A percentile compares a stretch with the other conserved stretches of the same genome.
Conservation (phyloP, 1,140 invertebrate species). For the Drosophila mayri region DNA sequence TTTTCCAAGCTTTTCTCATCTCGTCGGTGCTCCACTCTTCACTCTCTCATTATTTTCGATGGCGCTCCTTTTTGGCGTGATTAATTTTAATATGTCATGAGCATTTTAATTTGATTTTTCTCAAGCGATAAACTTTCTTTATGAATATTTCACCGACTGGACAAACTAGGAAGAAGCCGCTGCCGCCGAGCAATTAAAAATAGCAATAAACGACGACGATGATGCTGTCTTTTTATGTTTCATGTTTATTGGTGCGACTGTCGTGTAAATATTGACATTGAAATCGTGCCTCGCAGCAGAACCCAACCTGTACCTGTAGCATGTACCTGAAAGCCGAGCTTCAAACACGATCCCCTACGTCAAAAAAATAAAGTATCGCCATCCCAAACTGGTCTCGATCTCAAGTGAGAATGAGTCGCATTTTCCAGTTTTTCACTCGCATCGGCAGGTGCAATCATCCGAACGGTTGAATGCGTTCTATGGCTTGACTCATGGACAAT, state of each 20-base stretch:
- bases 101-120: conserved; percentile 44
- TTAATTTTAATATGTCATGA: conserved; percentile 49
- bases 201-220: conserved; percentile 31
- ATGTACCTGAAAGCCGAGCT: conserved; percentile 37
- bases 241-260: conserved; percentile 51
- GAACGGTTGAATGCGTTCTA: conserved; percentile 30
- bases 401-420: conserved; percentile 56
- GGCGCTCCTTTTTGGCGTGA: conserved; percentile 29
- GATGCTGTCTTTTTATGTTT: conserved; percentile 46
- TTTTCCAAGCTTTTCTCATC: conserved; percentile 20
- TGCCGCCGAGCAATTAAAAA: conserved; percentile 33
- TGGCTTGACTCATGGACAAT: conserved; percentile 40
- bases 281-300: conserved; percentile 49
- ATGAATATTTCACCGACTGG: conserved; percentile 37
- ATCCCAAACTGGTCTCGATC: conserved; percentile 45
- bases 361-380: conserved; percentile 40
- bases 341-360: conserved; percentile 34
- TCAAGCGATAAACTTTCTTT: conserved; percentile 49
- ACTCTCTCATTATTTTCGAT: conserved; percentile 22
- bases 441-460: conserved; percentile 62
- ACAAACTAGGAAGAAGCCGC: conserved; percentile 40
- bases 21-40: conserved; percentile 13
- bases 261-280: conserved; percentile 79
- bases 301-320: conserved; percentile 11
- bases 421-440: conserved; percentile 39